A percentile compares a stretch with the other conserved stretches of the same genome.
Conservation (phyloP, 2,797 vertebrate genomes). For the Novumbra hubbsi region DNA sequence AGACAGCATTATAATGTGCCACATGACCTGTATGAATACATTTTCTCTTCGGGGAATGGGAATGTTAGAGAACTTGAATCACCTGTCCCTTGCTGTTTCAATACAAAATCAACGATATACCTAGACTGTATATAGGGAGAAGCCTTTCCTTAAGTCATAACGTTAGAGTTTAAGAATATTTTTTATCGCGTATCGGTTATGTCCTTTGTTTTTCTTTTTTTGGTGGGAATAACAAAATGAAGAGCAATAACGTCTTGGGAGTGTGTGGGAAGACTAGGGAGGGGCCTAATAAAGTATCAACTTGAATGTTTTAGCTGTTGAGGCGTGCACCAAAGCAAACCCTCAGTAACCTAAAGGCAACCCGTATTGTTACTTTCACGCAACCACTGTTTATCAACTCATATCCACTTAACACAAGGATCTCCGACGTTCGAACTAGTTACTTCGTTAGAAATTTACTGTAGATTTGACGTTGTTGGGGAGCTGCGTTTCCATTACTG, state of each 20-base stretch:
- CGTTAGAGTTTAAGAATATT: no score
- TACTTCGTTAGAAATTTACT: conserved; percentile 5
- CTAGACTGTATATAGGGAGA: background rate
- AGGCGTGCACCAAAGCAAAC: conserved; percentile 72
- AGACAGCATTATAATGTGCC: background rate
- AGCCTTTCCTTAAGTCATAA: no score
- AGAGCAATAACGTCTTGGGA: conserved; percentile 54
- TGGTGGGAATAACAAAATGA: conserved; percentile 26
- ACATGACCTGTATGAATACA: background rate
- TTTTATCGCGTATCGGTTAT: no score
- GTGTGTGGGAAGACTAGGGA: conserved; percentile 73
- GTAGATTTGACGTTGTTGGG: background rate
- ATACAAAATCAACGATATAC: background rate
- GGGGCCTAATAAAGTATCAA: conserved; percentile 76
- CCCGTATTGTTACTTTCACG: conserved; percentile 27
- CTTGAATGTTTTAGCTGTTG: conserved; percentile 72
- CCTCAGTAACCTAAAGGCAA: conserved; percentile 45
- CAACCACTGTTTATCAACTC: conserved; percentile 5
- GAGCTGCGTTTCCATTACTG: background rate
- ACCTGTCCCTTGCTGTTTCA: background rate
- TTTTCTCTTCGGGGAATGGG: background rate
- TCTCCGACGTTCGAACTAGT: conserved; percentile 19
- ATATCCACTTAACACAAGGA: conserved; percentile 15
- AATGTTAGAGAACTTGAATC: background rate
- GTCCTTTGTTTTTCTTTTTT: background rate